Base-by-base conservation (phyloP, 1,140 invertebrate species). In the Pollicipes pollicipes region DNA sequence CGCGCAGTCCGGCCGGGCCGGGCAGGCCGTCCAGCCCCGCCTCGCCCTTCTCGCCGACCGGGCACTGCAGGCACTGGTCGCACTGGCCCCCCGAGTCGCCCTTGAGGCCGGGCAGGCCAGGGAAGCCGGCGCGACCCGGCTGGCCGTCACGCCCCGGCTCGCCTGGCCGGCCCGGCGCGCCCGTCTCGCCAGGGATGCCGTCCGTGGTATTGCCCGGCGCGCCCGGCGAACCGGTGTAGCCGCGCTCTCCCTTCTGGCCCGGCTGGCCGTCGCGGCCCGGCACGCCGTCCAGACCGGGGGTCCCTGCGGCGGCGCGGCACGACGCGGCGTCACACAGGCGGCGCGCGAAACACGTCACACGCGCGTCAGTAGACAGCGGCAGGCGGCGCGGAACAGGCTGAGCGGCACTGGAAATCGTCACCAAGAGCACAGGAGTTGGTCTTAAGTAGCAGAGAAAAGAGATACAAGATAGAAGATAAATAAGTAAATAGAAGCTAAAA, bases 41-140 rank as follows among this genome's bases (percentile, higher is more conserved):
- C 67, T 80, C 76, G 70, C 90, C 90, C 68, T 83, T 80, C 30
- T 79, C 75, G 73, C 91, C 91, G 67, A 88, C 84, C 45, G 74
- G 73, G 68, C 75, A 75, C 26, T 72, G 64, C 0, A 58, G 72
- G 68, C 75, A 75, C 45, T 58, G 6, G 31, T 73, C 71, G 66
- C 75, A 75, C 45, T 71, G 70, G 13, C 70, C 66, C 0, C 75
- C 75, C n/a, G 27, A 58, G 31, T 75, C 75, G 68, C 76, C 77
- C 66, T 76, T 77, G n/a, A n/a, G 21, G 63, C 77, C 77, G 29
- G 66, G 67, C 32, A 71, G 70, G n/a, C 73, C 73, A 66, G 72
- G 68, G 30, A 30, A 0, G 0, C 75, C 75, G 68, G 70, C 70
- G 21, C 58, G 72, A 26, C 75, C 75, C 32, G 73, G 73, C 17